Conservation (phyloP, 2,113 vertebrate genomes). For the Naja naja region DNA sequence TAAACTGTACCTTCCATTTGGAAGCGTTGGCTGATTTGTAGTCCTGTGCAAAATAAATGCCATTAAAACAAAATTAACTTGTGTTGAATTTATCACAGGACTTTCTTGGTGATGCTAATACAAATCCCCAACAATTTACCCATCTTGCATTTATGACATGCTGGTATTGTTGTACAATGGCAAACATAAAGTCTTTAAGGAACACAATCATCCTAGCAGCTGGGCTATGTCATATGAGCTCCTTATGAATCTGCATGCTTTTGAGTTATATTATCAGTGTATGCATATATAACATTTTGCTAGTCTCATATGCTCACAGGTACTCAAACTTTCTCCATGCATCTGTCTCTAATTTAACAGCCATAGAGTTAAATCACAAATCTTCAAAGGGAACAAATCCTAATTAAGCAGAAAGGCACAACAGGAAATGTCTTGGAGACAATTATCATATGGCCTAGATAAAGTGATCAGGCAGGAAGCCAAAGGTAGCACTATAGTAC, state of each 20-base stretch:
- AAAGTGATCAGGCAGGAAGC: neutral
- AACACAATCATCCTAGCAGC: slow-evolving; percentile 19
- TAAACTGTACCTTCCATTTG: neutral
- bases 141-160: neutral
- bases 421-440: slow-evolving; percentile 18
- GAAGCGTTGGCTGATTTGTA: neutral
- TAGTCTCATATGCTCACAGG: neutral
- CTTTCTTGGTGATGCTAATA: slow-evolving; percentile 3
- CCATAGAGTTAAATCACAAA: neutral
- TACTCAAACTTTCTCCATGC: slow-evolving; percentile 15
- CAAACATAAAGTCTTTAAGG: neutral
- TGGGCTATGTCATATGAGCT: neutral
- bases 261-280: neutral
- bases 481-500: neutral
- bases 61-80: slow-evolving; percentile 8
- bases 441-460: neutral
- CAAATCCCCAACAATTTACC: neutral
- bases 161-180: neutral
- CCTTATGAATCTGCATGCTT: slow-evolving; percentile 9
- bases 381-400: slow-evolving; percentile 22
- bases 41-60: slow-evolving; percentile 5
- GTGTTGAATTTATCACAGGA: slow-evolving; percentile 9
- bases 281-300: slow-evolving; percentile 6
- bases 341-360: slow-evolving; percentile 18
- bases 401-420: slow-evolving; percentile 25